Percentiles rank a stretch among this genome's conserved stretches.
Conservation (phyloP, 2,888 invertebrate species). For the Piscicola geometra region DNA sequence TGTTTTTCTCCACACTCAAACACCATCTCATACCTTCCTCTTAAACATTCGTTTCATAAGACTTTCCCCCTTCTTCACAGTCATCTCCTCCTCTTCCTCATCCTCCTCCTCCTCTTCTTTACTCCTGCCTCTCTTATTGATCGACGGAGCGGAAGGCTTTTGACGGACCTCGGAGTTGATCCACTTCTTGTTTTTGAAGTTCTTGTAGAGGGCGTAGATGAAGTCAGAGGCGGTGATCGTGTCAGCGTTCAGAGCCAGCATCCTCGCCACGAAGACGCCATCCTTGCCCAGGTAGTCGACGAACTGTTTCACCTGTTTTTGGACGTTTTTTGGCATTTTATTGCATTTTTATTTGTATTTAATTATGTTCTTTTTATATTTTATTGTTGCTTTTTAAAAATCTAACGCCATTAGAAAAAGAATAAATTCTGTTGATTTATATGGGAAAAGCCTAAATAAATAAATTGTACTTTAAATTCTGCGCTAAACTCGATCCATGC, state of each 20-base stretch:
- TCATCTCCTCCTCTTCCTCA: constrained; percentile 2
- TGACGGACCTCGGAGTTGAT: not conserved
- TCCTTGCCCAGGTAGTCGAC: constrained; percentile 32
- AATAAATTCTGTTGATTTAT: too few relatives aligned
- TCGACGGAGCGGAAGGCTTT: not conserved
- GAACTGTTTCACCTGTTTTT: constrained; percentile 26
- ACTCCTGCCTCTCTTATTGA: not conserved
- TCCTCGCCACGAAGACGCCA: constrained; percentile 31
- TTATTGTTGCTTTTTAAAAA: too few relatives aligned
- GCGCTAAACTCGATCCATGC: too few relatives aligned
- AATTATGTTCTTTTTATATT: too few relatives aligned
- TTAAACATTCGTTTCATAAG: not conserved
- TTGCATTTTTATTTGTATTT: too few relatives aligned
- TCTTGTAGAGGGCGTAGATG: constrained; percentile 29
- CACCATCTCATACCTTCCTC: not conserved
- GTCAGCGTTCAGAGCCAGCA: constrained; percentile 36
- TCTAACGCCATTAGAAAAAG: too few relatives aligned
- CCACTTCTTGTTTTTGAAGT: constrained; percentile 30
- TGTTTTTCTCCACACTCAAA: not conserved
- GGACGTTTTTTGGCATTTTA: too few relatives aligned
- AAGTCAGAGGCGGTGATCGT: constrained; percentile 36
- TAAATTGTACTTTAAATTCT: too few relatives aligned
- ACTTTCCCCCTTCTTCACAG: not conserved
- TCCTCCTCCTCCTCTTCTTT: constrained; percentile 11
- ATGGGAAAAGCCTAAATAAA: too few relatives aligned